Base-by-base conservation (phyloP, 2,113 vertebrate genomes). In the Siniperca knerii region DNA sequence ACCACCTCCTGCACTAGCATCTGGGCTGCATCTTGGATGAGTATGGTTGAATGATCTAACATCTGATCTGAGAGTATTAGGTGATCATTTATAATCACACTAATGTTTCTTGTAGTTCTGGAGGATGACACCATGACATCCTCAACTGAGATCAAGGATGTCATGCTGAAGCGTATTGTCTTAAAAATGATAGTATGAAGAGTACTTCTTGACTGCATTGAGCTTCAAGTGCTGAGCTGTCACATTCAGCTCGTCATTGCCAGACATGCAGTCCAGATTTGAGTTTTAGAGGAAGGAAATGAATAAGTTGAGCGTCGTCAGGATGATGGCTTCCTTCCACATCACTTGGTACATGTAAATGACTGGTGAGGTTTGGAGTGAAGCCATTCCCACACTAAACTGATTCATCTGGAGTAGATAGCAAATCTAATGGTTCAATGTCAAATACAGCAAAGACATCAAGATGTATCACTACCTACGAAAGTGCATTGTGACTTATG, bases 181-280 rank as follows among this genome's bases (percentile, higher is more conserved):
- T 10, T 74, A 25, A 21, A 18, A 48, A 57, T 37, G 9, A 15
- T n/a, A 42, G 13, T 6, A 55, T n/a, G 21, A 61, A 54, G 42
- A 37, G 20, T 18, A 25, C 52, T 42, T 50, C 61, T 40, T 37
- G 33, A 7, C 33, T 81, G 42, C 13, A 42, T 6, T 50, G n/a
- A 42, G 62, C 69, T 9, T 6, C 13, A 16, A 48, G 15, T 61
- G 42, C 37, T 77, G 23, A 69, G 21, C 44, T 54, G 37, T 77
- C 65, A 13, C 12, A 70, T 60, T 52, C 33, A 35, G 23, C 8
- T 61, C 42, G 20, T 79, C 35, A 21, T 4, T 69, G 23, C 55
- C 29, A 55, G 54, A 25, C 64, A 40, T 60, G 40, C 12, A 16
- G 60, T 75, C 71, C 71, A 85, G 67, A 73, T 73, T 68, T 67